Base-by-base conservation (phyloP, 2,797 vertebrate genomes). In the Hemibagrus guttatus region DNA sequence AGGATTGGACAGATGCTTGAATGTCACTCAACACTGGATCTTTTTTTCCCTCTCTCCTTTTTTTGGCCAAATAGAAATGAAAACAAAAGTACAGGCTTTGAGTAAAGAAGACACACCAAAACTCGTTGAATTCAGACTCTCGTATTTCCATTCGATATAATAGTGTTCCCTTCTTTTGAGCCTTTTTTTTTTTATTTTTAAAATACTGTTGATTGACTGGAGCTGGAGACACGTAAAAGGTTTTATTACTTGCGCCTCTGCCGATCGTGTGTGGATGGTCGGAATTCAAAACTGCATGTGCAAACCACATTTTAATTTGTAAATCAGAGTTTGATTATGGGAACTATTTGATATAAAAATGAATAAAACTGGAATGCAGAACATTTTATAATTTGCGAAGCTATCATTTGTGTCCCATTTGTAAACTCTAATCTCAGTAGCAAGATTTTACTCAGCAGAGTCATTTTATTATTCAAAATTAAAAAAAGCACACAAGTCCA, bases 251-350 rank as follows among this genome's bases (percentile, higher is more conserved):
- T 91, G 93, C 91, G 93, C 93, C 91, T 94, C 93, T 88, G 87
- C 87, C 92, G 84, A 81, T 90, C 79, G 91, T 76, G 88, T 89
- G 84, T 85, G 92, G 92, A 92, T 89, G 86, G 91, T 93, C 85
- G 92, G 93, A 92, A 93, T 93, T 94, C 91, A 95, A 93, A 87
- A 93, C 92, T 93, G 95, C 96, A 96, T 96, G 95, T 95, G 94
- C 91, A 94, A 90, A 94, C 90, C 78, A 93, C 87, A 92, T 95
- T 96, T 96, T 96, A 95, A 96, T 96, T 96, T 96, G 95, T 96
- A 96, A 94, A 94, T 95, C 94, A 94, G 93, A 95, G 95, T 96
- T 96, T 96, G 95, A 95, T 94, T 95, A 95, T 94, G 94, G 95
- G 94, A 95, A 94, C 93, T 83, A 94, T 96, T 96, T 96, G 95